Evolutionary conservation across 1,140 invertebrate species (phyloP), one percentile per base, ranked within the genome.

Genomic region (Anagrus nilaparvatae): DNA sequence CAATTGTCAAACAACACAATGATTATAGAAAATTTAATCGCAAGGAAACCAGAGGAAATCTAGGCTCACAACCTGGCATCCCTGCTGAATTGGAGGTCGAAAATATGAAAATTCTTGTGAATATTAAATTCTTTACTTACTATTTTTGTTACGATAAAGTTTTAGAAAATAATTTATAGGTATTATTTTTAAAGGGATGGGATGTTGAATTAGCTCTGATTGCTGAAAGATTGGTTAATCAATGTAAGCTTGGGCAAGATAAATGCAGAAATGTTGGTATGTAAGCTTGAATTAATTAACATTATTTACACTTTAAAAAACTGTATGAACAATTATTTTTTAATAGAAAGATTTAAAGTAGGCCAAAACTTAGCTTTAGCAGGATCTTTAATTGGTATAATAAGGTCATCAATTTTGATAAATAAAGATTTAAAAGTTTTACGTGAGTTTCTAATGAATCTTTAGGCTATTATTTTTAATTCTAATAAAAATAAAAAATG

Each of bases 181-280:
- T n/a, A n/a, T n/a, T n/a, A n/a, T n/a, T n/a, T n/a, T n/a, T 30
- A 34, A 17, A 53, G 50, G 28, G 29, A 39, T 55, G 55, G 55
- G 49, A 57, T 37, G 1, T 45, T 25, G 45, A 50, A 27, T 19
- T 57, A 12, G 48, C 46, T 14, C 2, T 14, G 1, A 33, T 54
- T 10, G 51, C 53, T 9, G 53, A 56, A 44, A 46, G 48, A 35
- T 56, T 51, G 53, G 46, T 45, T 17, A 53, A 46, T 42, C 55
- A 53, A 35, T 57, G 55, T 17, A 3, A 32, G 7, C 48, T 46
- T 21, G 40, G 17, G 0, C 53, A 57, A 36, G 55, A 57, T 28
- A n/a, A 23, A 19, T 49, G 47, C 17, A 46, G 33, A 32, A 24
- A 43, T 31, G 44, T 49, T 23, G 40, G 47, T 46, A 43, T 36